phyloP scores from a whole-genome alignment of 2,113 vertebrate species.

The Petaurus breviceps region DNA sequence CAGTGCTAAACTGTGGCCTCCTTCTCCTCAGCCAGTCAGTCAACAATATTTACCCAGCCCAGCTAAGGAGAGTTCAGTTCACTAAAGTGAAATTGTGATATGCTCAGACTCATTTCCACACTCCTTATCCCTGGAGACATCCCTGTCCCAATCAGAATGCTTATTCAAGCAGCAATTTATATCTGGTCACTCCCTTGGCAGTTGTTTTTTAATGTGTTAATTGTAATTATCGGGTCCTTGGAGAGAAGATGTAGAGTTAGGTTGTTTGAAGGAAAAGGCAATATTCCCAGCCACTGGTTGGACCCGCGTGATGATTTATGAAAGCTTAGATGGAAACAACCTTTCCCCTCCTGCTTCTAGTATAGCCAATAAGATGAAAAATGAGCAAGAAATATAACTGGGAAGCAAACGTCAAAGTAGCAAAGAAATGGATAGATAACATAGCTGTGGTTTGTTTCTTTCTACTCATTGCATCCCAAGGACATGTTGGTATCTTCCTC shows the following conservation, averaged over 20 bases:
- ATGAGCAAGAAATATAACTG: constrained; percentile 62
- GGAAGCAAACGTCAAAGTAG: constrained; percentile 60
- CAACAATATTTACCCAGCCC: background rate
- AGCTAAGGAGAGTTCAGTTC: background rate
- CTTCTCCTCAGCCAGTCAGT: background rate
- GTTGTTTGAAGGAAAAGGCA: constrained; percentile 40
- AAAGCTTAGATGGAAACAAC: background rate
- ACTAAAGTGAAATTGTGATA: background rate
- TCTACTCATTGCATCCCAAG: constrained; percentile 20
- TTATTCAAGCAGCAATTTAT: constrained; percentile 74
- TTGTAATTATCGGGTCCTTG: constrained; percentile 74
- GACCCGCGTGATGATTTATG: constrained; percentile 15
- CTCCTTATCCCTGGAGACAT: constrained; percentile 24
- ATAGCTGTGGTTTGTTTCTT: background rate
- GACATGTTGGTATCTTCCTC: constrained; percentile 10
- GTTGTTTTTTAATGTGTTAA: constrained; percentile 81
- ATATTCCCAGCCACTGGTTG: constrained; percentile 48
- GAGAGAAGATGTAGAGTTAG: background rate
- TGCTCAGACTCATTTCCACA: rapidly evolving
- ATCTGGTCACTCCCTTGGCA: constrained; percentile 77
- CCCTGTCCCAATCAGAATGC: constrained; percentile 51
- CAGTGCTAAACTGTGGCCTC: background rate
- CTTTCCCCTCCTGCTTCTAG: constrained; percentile 12
- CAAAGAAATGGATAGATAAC: constrained; percentile 26
- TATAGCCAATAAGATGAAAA: constrained; percentile 66